These are phyloP conservation scores for Eilema caniola DNA, from an alignment of 2,888 invertebrate species.

Conservation along the genomic window DNA sequence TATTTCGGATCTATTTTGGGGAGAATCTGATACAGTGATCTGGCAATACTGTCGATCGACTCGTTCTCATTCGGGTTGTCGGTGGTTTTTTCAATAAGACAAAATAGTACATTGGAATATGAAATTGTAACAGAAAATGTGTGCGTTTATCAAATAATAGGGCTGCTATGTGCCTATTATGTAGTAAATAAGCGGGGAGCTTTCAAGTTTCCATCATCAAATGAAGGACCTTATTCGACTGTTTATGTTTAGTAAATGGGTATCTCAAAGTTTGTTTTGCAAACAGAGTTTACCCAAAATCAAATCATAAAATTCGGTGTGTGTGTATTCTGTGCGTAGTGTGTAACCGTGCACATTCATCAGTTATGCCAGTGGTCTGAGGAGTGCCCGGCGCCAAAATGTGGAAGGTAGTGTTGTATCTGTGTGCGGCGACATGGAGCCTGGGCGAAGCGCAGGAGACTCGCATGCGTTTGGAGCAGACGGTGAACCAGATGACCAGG, in stretches of 20 bases:
- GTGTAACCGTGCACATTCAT: slow-evolving; percentile 22
- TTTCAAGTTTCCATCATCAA: slow-evolving; percentile 21
- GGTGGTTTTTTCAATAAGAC: slow-evolving; percentile 25
- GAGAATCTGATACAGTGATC: too few relatives aligned
- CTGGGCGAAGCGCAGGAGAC: slow-evolving; percentile 55
- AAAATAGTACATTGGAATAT: slow-evolving; percentile 51
- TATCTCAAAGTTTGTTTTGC: slow-evolving; percentile 81
- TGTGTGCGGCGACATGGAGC: slow-evolving; percentile 50
- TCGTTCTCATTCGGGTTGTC: slow-evolving; percentile 15
- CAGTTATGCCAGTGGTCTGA: slow-evolving; percentile 51
- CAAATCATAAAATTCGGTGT: slow-evolving; percentile 52
- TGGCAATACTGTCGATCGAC: too few relatives aligned
- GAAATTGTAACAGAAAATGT: slow-evolving; percentile 69
- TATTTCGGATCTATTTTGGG: too few relatives aligned
- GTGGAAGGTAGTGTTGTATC: slow-evolving; percentile 58
- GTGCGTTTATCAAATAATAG: slow-evolving; percentile 42
- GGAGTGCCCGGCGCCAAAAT: slow-evolving; percentile 39
- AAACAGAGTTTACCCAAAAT: slow-evolving; percentile 72
- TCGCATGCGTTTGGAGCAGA: slow-evolving; percentile 63
- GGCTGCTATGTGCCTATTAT: slow-evolving; percentile 18
- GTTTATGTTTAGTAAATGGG: slow-evolving; percentile 77
- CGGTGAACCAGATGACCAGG: slow-evolving; percentile 86
- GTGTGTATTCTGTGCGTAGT: slow-evolving; percentile 34
- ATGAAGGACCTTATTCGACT: slow-evolving; percentile 63
- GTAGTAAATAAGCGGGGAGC: slow-evolving; percentile 24